Percentiles rank a stretch among this genome's conserved stretches.
phyloP scores from a whole-genome alignment of 2,113 vertebrate genomes.

The Saccopteryx bilineata region DNA sequence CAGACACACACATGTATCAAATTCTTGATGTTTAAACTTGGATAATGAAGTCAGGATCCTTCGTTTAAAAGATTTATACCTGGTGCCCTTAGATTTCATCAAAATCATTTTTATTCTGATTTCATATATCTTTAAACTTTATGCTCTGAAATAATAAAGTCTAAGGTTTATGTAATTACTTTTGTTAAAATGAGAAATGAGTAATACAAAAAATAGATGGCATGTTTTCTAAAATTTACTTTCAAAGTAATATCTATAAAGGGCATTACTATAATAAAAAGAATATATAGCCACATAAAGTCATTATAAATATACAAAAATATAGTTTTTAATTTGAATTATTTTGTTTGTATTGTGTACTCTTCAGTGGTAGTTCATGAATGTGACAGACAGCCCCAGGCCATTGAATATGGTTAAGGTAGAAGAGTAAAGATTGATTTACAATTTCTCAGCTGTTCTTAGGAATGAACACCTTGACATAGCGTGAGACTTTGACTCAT shows the following conservation, averaged over 20 bases:
- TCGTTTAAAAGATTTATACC: background rate
- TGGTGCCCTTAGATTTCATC: background rate
- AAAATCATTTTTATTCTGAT: constrained; percentile 47
- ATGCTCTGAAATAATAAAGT: background rate
- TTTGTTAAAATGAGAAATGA: background rate
- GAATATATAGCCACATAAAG: background rate
- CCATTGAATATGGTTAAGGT: background rate
- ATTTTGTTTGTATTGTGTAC: background rate
- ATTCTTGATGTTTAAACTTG: constrained; percentile 8
- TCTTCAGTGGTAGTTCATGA: background rate
- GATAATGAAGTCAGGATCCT: background rate
- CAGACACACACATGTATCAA: background rate
- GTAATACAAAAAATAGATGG: background rate
- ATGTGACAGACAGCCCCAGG: background rate
- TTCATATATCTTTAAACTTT: background rate
- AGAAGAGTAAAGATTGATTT: background rate
- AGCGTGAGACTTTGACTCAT: background rate
- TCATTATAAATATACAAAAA: background rate
- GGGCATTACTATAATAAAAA: background rate
- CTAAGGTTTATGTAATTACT: background rate
- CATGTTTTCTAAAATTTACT: background rate
- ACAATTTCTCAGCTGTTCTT: background rate
- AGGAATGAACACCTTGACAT: background rate
- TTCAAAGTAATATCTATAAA: background rate
- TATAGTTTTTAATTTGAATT: background rate